These are phyloP conservation scores for Lophochroa leadbeateri DNA, from an alignment of 2,113 vertebrate species.

Conservation along the genomic window DNA sequence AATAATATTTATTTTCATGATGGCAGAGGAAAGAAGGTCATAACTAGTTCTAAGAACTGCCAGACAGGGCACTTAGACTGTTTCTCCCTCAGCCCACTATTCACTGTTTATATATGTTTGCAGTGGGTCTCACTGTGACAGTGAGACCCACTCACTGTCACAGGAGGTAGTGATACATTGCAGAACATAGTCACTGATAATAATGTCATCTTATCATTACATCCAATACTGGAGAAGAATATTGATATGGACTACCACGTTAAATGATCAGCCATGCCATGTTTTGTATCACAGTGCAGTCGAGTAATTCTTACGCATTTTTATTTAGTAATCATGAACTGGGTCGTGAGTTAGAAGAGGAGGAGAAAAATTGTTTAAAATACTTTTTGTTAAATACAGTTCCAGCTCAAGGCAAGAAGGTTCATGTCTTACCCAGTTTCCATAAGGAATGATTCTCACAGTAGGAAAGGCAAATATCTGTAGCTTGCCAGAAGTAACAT, in stretches of 20 bases:
- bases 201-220: background rate
- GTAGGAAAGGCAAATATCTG: background rate
- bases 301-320: background rate
- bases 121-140: background rate
- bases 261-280: background rate
- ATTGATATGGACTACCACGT: rapidly evolving
- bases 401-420: background rate
- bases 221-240: background rate
- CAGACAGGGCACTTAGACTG: rapidly evolving
- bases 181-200: background rate
- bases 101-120: background rate
- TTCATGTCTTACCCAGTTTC: background rate
- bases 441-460: background rate
- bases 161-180: background rate
- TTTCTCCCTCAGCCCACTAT: background rate
- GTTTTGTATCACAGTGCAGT: background rate
- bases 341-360: background rate
- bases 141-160: background rate
- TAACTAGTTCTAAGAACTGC: background rate
- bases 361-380: background rate
- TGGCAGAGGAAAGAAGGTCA: background rate
- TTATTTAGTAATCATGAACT: background rate
- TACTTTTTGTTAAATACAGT: background rate
- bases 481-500: background rate
- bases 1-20: background rate